Base-by-base conservation (phyloP, 2,113 vertebrate species). In the Ptilonorhynchus violaceus region DNA sequence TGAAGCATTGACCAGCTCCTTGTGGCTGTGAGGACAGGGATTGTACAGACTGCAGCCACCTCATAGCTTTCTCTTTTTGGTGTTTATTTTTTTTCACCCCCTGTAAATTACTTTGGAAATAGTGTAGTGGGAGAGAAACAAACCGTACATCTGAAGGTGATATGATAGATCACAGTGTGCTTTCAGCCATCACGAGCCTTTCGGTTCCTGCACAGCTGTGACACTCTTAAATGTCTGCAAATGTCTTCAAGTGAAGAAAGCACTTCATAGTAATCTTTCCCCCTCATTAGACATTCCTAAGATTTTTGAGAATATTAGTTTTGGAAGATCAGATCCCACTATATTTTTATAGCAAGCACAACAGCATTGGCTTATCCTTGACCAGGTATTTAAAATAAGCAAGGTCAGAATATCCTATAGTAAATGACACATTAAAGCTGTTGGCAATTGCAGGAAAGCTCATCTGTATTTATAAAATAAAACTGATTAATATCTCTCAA, bases 391-490 rank as follows among this genome's bases (percentile, higher is more conserved):
- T 96, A 94, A 97, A 98, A 97, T 93, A 97, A 97, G 86, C 85
- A 7, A 96, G 85, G 55, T 56, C 52, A n/a, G 88, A 93, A 76
- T 87, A 79, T 95, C 52, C 89, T 92, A 56, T 90, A 94, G 94
- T 93, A 97, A 97, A 94, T 93, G 94, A 92, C 95, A 97, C 96
- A 46, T 94, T 94, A 84, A 97, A 96, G 67, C 87, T 96, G 92
- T 97, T 96, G 95, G 89, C 97, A 95, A 97, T 95, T 97, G 97
- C 58, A 55, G 95, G 94, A 96, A 95, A 98, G 83, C 52, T 97
- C 97, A 96, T 98, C 94, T 98, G 97, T 97, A 97, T 97, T 98
- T 98, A 97, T 98, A 95, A 97, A 98, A 98, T 98, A 98, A 98
- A 98, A 91, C 81, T 93, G 94, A 95, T 97, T 91, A 78, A 56